phyloP scores from a whole-genome alignment of 2,888 invertebrate species.

The Silvanus unidentatus region DNA sequence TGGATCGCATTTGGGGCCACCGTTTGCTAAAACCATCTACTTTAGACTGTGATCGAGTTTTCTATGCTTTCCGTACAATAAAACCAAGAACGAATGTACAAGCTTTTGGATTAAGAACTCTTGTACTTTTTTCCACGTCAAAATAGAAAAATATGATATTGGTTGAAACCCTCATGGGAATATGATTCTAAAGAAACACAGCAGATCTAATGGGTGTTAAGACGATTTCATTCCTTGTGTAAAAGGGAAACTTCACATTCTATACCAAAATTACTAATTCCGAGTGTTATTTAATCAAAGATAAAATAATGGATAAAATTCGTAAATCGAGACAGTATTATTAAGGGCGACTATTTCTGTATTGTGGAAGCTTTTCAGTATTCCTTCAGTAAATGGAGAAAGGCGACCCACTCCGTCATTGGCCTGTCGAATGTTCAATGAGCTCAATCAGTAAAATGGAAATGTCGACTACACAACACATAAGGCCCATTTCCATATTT shows the following conservation, averaged over 20 bases:
- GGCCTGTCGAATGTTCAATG: conserved; percentile 47
- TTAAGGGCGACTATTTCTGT: not conserved
- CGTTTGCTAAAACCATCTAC: conserved; percentile 43
- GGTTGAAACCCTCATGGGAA: no score
- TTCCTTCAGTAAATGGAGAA: conserved; percentile 21
- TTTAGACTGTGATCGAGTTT: conserved; percentile 41
- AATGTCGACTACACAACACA: conserved; percentile 35
- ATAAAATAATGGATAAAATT: no score
- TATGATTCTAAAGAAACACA: no score
- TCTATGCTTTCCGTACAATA: conserved; percentile 1
- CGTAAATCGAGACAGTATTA: no score
- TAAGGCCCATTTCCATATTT: conserved; percentile 38
- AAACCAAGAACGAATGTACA: conserved; percentile 7
- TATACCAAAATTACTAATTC: no score
- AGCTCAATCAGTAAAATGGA: conserved; percentile 46
- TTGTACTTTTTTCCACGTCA: no score
- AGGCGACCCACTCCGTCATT: conserved; percentile 43
- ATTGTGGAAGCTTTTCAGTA: conserved; percentile 9
- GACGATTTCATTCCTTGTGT: no score
- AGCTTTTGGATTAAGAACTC: conserved; percentile 22
- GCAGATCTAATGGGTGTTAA: no score
- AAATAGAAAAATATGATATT: no score
- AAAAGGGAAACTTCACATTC: no score
- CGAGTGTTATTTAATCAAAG: no score
- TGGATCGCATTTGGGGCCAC: conserved; percentile 50